Evolutionary conservation across 2,888 invertebrate genomes (phyloP).

Genomic region (Gryllus longicercus): DNA sequence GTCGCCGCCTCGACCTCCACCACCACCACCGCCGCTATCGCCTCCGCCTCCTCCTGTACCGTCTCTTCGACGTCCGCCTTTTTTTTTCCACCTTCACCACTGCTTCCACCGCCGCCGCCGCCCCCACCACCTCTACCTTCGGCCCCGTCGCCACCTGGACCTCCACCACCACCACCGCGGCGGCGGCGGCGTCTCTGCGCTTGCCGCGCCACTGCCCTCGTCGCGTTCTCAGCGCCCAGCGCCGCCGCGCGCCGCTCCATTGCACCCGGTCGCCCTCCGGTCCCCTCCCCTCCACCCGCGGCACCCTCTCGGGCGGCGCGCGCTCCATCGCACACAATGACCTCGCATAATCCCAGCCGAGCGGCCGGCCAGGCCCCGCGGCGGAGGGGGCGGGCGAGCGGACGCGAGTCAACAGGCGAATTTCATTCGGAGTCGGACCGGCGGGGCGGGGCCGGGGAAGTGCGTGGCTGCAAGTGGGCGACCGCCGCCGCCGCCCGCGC

Average conservation of each 20-base stretch:
- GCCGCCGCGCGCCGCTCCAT: neutral
- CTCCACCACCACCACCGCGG: too few relatives aligned
- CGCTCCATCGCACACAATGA: neutral
- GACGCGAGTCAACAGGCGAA: constrained; percentile 1
- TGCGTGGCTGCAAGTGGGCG: too few relatives aligned
- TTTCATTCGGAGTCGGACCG: neutral
- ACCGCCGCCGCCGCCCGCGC: too few relatives aligned
- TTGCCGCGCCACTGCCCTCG: neutral
- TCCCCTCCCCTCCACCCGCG: neutral
- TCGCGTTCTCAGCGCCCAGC: neutral
- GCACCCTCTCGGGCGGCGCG: neutral
- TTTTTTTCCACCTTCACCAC: neutral
- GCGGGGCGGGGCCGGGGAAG: too few relatives aligned
- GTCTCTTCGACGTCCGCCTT: too few relatives aligned
- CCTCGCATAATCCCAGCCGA: neutral
- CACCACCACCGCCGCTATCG: neutral
- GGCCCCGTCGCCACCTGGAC: neutral
- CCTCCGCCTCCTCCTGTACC: neutral
- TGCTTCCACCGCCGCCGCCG: neutral
- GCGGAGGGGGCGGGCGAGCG: neutral
- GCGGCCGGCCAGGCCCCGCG: neutral
- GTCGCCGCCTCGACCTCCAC: neutral
- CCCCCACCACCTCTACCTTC: neutral
- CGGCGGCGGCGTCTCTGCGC: neutral
- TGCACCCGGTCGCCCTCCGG: neutral